A percentile compares a stretch with the other conserved stretches of the same genome.
Evolutionary conservation across 2,113 vertebrate species (phyloP).

Genomic region (Hylia prasina): DNA sequence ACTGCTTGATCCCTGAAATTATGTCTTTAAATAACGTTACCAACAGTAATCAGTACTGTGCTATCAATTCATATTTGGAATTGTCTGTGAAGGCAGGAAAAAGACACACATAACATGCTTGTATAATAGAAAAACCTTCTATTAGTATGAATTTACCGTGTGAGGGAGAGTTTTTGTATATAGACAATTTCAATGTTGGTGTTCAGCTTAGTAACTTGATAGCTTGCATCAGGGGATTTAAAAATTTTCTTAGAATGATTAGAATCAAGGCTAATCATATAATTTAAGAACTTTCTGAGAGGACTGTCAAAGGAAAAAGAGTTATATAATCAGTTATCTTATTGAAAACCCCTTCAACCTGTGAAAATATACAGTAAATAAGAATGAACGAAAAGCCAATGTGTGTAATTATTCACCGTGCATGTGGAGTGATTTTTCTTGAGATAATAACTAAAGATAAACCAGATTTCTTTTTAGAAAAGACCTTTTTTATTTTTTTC

Average conservation of each 20-base stretch:
- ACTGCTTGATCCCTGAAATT: slow-evolving; percentile 21
- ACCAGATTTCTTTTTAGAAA: background rate
- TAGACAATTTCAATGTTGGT: background rate
- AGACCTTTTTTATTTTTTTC: accelerated
- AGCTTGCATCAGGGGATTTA: background rate
- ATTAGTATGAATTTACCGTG: background rate
- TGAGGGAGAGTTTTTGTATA: background rate
- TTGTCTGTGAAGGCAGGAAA: background rate
- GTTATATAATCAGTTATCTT: background rate
- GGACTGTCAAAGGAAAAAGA: background rate
- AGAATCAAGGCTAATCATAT: slow-evolving; percentile 16
- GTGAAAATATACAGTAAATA: background rate
- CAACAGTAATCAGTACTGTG: background rate
- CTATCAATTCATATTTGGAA: slow-evolving; percentile 1
- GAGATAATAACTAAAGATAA: background rate
- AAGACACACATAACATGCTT: background rate
- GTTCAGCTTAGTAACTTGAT: background rate
- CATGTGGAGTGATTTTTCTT: background rate
- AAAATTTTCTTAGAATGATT: background rate
- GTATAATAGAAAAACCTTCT: background rate
- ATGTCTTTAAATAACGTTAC: slow-evolving; percentile 5
- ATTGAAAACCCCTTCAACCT: background rate
- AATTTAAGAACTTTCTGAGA: slow-evolving; percentile 15
- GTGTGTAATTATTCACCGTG: background rate
- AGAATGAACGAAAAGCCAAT: background rate